These are phyloP conservation scores for Acleris holmiana DNA, from an alignment of 2,888 invertebrate genomes.

Conservation along the genomic window DNA sequence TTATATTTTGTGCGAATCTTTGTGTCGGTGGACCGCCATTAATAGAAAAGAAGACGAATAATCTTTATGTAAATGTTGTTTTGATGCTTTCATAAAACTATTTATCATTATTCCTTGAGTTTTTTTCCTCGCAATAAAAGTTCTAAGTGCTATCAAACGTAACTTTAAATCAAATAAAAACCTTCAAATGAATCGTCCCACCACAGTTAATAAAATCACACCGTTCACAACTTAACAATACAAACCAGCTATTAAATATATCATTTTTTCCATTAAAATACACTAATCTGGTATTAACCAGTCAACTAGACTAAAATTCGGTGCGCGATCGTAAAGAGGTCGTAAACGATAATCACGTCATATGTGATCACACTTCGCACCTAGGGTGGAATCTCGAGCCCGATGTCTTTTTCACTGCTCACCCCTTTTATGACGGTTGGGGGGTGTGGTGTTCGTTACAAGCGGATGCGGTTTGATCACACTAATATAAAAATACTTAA, in stretches of 20 bases:
- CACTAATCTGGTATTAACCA: conserved; percentile 28
- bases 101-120: too few relatives aligned
- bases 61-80: too few relatives aligned
- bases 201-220: background rate
- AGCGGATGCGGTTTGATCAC: conserved; percentile 38
- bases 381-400: conserved; percentile 63
- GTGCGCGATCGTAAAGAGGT: conserved; percentile 51
- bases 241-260: conserved; percentile 12
- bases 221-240: background rate
- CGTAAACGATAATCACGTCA: conserved; percentile 67
- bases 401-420: conserved; percentile 74
- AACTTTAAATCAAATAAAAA: background rate
- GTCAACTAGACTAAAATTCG: conserved; percentile 22
- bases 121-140: background rate
- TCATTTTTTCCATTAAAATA: conserved; percentile 17
- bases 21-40: too few relatives aligned
- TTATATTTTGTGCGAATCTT: too few relatives aligned
- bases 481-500: background rate
- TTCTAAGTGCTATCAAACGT: background rate
- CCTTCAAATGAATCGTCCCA: background rate
- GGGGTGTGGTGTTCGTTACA: conserved; percentile 42
- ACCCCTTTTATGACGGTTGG: conserved; percentile 61
- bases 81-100: too few relatives aligned
- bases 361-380: conserved; percentile 71
- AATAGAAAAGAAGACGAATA: too few relatives aligned